Conservation (phyloP, 2,888 invertebrate genomes). For the Rhabditoides inermis region DNA sequence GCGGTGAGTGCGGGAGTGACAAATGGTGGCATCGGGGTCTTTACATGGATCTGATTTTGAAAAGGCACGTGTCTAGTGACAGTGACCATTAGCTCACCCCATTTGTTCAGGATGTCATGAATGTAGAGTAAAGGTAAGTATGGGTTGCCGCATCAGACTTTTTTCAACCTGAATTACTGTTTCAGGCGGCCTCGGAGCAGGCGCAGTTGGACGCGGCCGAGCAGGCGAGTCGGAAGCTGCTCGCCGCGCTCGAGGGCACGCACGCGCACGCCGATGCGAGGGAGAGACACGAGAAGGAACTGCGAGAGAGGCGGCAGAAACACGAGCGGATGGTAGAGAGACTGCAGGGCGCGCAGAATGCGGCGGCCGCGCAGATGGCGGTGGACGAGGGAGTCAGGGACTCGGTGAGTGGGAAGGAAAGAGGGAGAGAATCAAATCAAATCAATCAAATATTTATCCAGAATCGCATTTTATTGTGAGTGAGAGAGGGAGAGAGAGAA, state of each 20-base stretch:
- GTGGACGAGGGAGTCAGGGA: constrained; percentile 29
- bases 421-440: background rate
- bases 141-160: no score
- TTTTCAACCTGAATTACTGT: background rate
- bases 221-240: constrained; percentile 15
- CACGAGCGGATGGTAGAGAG: constrained; percentile 15
- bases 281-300: constrained; percentile 14
- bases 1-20: no score
- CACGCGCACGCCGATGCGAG: constrained; percentile 17
- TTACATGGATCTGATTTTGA: no score
- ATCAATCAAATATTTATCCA: no score
- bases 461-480: background rate
- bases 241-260: constrained; percentile 23
- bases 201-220: constrained; percentile 24
- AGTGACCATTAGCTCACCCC: no score
- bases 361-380: constrained; percentile 19
- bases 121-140: no score
- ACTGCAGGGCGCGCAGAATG: constrained; percentile 25
- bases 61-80: no score
- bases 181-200: constrained; percentile 18
- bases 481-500: no score
- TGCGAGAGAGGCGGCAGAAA: constrained; percentile 12
- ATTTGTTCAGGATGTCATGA: no score
- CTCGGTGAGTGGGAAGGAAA: constrained; percentile 5
- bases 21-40: no score